These are phyloP conservation scores for Scaptomyza polygonia DNA, from an alignment of 2,888 invertebrate species.

Conservation along the genomic window DNA sequence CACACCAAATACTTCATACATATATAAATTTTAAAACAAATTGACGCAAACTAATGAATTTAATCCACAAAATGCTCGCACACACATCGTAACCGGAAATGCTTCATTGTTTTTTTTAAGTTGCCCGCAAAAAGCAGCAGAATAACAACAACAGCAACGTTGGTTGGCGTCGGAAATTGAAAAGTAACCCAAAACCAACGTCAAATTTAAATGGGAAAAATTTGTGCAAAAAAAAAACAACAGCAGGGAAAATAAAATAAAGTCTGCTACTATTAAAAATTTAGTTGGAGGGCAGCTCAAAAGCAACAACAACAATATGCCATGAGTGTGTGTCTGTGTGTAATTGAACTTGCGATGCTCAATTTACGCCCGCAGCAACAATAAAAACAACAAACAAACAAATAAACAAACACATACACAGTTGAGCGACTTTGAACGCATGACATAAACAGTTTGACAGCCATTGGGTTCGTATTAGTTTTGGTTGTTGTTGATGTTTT, in stretches of 20 bases:
- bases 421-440: conserved; percentile 46
- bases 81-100: conserved; percentile 57
- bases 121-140: conserved; percentile 30
- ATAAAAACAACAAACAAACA: conserved; percentile 12
- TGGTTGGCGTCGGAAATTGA: conserved; percentile 72
- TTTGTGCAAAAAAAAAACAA: conserved; percentile 43
- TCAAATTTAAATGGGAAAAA: conserved; percentile 66
- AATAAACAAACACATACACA: conserved; percentile 27
- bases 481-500: conserved; percentile 44
- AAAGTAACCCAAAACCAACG: conserved; percentile 76
- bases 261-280: conserved; percentile 65
- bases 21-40: conserved; percentile 64
- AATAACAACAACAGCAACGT: conserved; percentile 28
- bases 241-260: conserved; percentile 42
- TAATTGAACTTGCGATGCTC: conserved; percentile 70
- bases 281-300: conserved; percentile 61
- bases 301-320: conserved; percentile 22
- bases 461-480: conserved; percentile 27
- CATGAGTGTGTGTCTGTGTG: conserved; percentile 18
- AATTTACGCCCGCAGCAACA: conserved; percentile 60
- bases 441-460: conserved; percentile 46
- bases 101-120: conserved; percentile 70
- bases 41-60: conserved; percentile 74
- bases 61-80: conserved; percentile 51
- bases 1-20: not conserved